A percentile compares a stretch with the other conserved stretches of the same genome.
Conservation (phyloP, 2,113 vertebrate genomes). For the Crocuta crocuta region DNA sequence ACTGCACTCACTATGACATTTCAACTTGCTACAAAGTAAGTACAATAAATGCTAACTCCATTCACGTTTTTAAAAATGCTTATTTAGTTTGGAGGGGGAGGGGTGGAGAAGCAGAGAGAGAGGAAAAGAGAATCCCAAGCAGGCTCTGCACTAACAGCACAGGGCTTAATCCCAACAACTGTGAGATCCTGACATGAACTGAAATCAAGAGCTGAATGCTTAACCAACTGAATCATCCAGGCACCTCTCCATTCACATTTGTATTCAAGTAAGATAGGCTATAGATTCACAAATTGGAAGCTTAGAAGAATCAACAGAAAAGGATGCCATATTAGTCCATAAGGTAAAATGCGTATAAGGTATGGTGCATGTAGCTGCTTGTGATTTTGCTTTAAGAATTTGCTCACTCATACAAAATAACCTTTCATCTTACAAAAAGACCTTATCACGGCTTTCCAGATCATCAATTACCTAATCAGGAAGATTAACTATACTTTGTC, state of each 20-base stretch:
- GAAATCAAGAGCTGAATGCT: no score
- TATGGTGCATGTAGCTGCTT: not conserved
- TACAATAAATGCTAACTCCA: slow-evolving; percentile 40
- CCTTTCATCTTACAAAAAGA: not conserved
- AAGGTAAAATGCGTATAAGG: not conserved
- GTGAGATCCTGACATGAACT: no score
- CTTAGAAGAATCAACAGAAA: not conserved
- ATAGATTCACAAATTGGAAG: not conserved
- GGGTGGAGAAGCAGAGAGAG: no score
- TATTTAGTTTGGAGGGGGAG: no score
- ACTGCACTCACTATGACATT: not conserved
- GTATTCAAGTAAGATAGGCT: slow-evolving; percentile 10
- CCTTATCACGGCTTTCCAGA: not conserved
- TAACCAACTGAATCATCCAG: no score
- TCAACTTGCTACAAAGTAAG: slow-evolving; percentile 13
- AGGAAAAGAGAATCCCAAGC: no score
- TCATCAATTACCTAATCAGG: slow-evolving; percentile 18
- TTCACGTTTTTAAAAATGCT: not conserved
- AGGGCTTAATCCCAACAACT: no score
- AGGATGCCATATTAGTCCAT: not conserved
- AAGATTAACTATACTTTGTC: not conserved
- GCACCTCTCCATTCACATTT: not conserved
- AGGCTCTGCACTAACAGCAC: no score
- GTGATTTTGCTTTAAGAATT: not conserved
- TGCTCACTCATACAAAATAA: not conserved